Percentiles rank a stretch among this genome's conserved stretches.
Conservation (phyloP, 2,797 vertebrate species). For the Saxicola maurus region DNA sequence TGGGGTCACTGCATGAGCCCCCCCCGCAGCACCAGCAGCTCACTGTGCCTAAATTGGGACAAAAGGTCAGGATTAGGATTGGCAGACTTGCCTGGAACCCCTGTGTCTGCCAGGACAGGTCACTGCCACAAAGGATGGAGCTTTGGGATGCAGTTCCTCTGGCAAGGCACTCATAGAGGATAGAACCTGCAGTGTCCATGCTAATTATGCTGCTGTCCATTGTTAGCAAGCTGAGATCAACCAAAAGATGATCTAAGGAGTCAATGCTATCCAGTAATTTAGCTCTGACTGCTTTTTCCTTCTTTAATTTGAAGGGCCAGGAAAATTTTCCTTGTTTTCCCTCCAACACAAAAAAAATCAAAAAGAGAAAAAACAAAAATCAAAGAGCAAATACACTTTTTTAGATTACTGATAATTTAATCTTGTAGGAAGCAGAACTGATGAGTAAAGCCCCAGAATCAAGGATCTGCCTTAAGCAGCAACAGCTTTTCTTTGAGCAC, state of each 20-base stretch:
- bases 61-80: neutral
- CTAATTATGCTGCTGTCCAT: neutral
- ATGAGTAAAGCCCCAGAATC: neutral
- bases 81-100: neutral
- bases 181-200: neutral
- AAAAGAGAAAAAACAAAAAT: neutral
- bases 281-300: neutral
- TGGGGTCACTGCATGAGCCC: slow-evolving; percentile 72
- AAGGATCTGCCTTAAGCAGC: neutral
- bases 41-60: slow-evolving; percentile 64
- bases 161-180: neutral
- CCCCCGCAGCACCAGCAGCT: slow-evolving; percentile 77
- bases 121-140: neutral
- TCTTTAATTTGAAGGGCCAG: neutral
- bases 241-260: neutral
- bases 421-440: neutral
- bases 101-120: neutral
- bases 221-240: neutral
- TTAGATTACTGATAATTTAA: neutral
- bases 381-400: neutral
- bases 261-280: neutral
- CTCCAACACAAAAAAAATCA: neutral
- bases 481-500: neutral
- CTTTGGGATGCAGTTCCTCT: neutral
- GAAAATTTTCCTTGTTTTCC: neutral